Conservation (phyloP, 2,888 invertebrate species). For the Cantharis rufa region DNA sequence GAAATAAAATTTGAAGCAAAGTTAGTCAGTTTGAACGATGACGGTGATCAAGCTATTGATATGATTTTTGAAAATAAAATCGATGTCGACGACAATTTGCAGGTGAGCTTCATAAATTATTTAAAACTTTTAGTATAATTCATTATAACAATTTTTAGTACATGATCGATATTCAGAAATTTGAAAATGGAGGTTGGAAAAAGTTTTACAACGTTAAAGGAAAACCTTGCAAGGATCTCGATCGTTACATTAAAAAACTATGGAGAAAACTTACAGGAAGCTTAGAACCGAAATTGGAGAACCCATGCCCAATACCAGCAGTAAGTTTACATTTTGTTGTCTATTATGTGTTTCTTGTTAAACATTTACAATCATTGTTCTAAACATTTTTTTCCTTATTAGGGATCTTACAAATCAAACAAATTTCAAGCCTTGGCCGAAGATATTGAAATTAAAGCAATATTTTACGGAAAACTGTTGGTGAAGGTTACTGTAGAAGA, state of each 20-base stretch:
- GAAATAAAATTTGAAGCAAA: neutral
- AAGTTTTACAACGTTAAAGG: neutral
- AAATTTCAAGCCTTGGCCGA: neutral
- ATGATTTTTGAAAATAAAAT: neutral
- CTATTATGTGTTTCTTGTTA: neutral
- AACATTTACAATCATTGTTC: too few relatives aligned
- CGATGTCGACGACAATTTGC: neutral
- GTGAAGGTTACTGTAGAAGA: neutral
- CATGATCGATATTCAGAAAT: neutral
- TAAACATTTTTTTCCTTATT: neutral
- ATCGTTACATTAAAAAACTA: neutral
- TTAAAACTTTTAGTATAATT: neutral
- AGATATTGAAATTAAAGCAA: neutral
- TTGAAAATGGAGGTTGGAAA: neutral
- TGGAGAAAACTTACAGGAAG: neutral
- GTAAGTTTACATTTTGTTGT: neutral
- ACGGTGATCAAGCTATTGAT: neutral
- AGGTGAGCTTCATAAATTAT: neutral
- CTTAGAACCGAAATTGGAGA: rapidly evolving
- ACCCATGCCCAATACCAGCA: neutral
- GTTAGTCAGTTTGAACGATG: neutral
- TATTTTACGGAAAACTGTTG: neutral
- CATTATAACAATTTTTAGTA: neutral
- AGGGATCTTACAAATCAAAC: neutral
- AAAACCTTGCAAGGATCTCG: neutral